phyloP scores from a whole-genome alignment of 2,888 invertebrate genomes.

The Polydrusus pterygomalis region DNA sequence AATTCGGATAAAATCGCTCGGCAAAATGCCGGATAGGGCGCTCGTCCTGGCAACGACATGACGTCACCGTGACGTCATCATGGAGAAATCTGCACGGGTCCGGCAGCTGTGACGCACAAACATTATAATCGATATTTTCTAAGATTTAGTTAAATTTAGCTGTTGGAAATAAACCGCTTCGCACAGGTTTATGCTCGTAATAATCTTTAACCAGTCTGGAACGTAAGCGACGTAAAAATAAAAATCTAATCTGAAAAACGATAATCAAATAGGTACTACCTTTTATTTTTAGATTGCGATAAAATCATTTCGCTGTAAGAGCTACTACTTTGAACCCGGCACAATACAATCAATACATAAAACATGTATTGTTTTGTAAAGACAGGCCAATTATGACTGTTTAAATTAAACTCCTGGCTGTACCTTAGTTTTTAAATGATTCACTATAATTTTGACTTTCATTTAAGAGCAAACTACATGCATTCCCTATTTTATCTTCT shows the following conservation, averaged over 20 bases:
- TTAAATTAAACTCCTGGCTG: no score
- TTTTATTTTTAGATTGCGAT: neutral
- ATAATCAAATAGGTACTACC: neutral
- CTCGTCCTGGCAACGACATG: conserved; percentile 49
- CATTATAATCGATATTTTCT: conserved; percentile 40
- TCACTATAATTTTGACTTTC: no score
- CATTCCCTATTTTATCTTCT: no score
- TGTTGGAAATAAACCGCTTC: conserved; percentile 41
- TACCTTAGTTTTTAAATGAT: no score
- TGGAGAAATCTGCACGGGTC: conserved; percentile 34
- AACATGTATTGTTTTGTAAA: no score
- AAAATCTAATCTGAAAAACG: conserved; percentile 7
- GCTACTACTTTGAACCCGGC: neutral
- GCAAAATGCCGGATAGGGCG: neutral
- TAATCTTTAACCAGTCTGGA: conserved; percentile 30
- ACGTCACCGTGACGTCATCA: conserved; percentile 51
- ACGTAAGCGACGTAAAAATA: conserved; percentile 11
- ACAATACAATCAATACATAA: no score
- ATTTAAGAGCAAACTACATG: no score
- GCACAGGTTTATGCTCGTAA: conserved; percentile 37
- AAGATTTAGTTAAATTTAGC: conserved; percentile 48
- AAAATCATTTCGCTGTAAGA: conserved; percentile 1
- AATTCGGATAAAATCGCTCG: neutral
- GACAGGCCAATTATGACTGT: no score
- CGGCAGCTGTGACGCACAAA: conserved; percentile 40